These are phyloP conservation scores for Holcopasites calliopsidis DNA, from an alignment of 1,140 invertebrate genomes.

Conservation along the genomic window DNA sequence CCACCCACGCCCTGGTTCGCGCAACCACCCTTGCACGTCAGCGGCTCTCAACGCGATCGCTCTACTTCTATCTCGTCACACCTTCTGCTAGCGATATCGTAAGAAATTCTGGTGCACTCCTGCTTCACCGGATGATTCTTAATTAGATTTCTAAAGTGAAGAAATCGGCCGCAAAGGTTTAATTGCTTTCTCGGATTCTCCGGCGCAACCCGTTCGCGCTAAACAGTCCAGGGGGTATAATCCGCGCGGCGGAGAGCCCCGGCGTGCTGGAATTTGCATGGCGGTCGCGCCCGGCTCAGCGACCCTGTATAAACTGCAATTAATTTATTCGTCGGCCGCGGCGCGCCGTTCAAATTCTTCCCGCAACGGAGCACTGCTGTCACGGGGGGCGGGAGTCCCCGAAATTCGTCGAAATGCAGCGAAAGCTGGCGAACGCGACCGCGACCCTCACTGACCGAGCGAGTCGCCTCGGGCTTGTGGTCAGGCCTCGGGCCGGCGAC, in stretches of 20 bases:
- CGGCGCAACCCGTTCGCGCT: neutral
- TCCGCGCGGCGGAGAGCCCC: neutral
- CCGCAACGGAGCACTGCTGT: constrained; percentile 27
- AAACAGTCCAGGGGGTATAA: neutral
- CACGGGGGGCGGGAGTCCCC: neutral
- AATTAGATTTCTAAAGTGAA: too few relatives aligned
- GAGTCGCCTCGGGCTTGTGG: neutral
- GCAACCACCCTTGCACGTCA: constrained; percentile 72
- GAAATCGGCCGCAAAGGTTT: too few relatives aligned
- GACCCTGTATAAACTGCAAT: constrained; percentile 31
- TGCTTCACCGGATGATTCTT: too few relatives aligned
- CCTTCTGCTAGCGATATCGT: too few relatives aligned
- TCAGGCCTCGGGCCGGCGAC: neutral
- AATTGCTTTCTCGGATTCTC: neutral
- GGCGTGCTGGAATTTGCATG: constrained; percentile 10
- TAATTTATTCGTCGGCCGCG: constrained; percentile 42
- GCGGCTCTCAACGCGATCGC: constrained; percentile 67
- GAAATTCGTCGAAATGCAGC: constrained; percentile 5
- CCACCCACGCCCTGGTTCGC: constrained; percentile 76
- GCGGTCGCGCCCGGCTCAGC: neutral
- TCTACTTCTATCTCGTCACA: too few relatives aligned
- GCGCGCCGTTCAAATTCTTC: constrained; percentile 39
- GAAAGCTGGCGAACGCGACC: neutral
- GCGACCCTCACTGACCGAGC: neutral
- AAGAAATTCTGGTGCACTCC: too few relatives aligned